These are phyloP conservation scores for Otolemur garnettii DNA, from an alignment of 2,113 vertebrate species.

Conservation along the genomic window DNA sequence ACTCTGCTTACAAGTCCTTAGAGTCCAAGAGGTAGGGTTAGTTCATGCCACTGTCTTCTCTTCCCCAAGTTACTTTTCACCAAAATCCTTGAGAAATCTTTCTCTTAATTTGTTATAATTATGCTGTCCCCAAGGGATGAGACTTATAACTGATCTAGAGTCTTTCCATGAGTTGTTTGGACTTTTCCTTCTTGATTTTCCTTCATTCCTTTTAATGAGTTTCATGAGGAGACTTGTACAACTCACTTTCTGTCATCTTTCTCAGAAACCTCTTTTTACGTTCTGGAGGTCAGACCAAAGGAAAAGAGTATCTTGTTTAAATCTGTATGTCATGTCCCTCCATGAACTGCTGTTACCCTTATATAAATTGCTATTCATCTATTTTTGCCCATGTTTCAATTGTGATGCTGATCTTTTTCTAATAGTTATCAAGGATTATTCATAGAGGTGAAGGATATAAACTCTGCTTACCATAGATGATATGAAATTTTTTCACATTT, in stretches of 20 bases:
- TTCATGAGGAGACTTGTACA: neutral
- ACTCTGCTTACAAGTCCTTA: too few relatives aligned
- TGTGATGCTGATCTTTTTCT: neutral
- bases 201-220: neutral
- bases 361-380: neutral
- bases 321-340: neutral
- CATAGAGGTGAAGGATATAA: neutral
- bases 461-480: neutral
- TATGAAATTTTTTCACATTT: neutral
- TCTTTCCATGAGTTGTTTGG: neutral
- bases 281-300: neutral
- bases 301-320: neutral
- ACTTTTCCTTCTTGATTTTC: constrained; percentile 18
- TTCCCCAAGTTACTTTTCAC: neutral
- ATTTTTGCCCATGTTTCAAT: constrained; percentile 28
- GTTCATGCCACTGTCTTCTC: neutral
- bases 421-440: constrained; percentile 1
- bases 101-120: neutral
- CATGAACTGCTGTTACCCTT: neutral
- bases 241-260: neutral
- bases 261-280: constrained; percentile 31
- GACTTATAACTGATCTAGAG: neutral
- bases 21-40: neutral
- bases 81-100: neutral
- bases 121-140: neutral